Evolutionary conservation across 2,888 invertebrate genomes (phyloP), one percentile per base, ranked within the genome.

Genomic region (Nectonema munidae): DNA sequence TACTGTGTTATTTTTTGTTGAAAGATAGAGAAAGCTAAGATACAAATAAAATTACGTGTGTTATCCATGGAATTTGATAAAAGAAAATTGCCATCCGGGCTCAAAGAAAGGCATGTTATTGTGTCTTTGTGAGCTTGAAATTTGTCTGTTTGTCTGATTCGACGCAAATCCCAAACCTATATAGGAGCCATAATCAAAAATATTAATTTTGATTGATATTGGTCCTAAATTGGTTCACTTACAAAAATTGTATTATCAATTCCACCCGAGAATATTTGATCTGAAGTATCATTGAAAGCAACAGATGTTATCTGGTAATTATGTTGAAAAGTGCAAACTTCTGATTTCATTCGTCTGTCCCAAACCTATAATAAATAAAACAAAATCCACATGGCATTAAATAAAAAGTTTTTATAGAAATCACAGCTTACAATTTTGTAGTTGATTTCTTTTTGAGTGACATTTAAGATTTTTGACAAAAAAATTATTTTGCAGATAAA

Each of bases 41-140:
- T n/a, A 39, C 13, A 34, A 18, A 25, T 29, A 29, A 3, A 40
- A 44, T 47, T 44, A 61, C 60, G 51, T 18, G 77, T 73, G 51
- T 73, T 75, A 54, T 99, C 95, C 86, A 95, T 89, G 0, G 77
- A 65, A 61, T 89, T 95, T 1, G 83, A 75, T 13, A 95, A 60
- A 9, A 95, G 63, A 52, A 79, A 83, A 20, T 55, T 57, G 2
- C 63, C 64, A 46, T 63, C 61, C 18, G 62, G 61, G 42, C 75
- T 76, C 9, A 83, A 58, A 1, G 72, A 62, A 45, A 95, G 43
- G 2, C 63, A 81, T 4, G 95, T 99, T 3, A 95, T 65, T 0
- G 86, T 79, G 50, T 99, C 95, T 0, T 73, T 69, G 49, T 99
- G 95, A 0, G 95, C 95, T 46, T 70, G 67, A 50, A 99, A 62